Evolutionary conservation across 2,888 invertebrate species (phyloP).

Genomic region (Norana najaformis): DNA sequence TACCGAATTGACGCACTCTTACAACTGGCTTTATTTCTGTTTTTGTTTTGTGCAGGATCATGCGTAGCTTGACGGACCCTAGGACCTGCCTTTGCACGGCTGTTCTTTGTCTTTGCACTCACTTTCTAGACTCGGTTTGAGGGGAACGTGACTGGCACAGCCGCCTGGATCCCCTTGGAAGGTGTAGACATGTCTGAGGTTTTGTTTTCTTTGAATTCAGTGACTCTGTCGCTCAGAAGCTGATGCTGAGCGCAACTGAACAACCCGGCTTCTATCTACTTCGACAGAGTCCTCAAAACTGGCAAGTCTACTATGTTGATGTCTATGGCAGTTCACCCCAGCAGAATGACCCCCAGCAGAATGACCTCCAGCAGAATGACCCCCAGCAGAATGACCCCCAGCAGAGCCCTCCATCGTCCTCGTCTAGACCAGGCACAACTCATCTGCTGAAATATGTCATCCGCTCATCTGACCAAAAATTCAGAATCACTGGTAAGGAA

Average conservation of each 20-base stretch:
- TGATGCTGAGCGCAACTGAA: neutral
- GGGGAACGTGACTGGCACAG: neutral
- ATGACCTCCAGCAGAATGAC: neutral
- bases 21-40: no score
- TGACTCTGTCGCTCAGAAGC: neutral
- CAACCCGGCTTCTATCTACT: neutral
- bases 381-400: no score
- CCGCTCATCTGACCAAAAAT: neutral
- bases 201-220: neutral
- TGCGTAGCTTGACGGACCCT: no score
- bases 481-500: neutral
- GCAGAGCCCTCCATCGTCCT: neutral
- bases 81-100: no score
- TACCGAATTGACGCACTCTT: neutral
- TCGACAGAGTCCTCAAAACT: neutral
- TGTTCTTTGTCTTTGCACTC: no score
- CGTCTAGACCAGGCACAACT: neutral
- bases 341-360: neutral
- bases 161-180: neutral
- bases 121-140: neutral
- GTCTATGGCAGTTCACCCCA: neutral
- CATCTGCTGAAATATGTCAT: slow-evolving; percentile 7
- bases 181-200: neutral
- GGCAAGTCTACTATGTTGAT: neutral
- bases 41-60: no score